A percentile compares a stretch with the other conserved stretches of the same genome.
Evolutionary conservation across 1,140 invertebrate species (phyloP).

Genomic region (Phymorhynchus buccinoides): DNA sequence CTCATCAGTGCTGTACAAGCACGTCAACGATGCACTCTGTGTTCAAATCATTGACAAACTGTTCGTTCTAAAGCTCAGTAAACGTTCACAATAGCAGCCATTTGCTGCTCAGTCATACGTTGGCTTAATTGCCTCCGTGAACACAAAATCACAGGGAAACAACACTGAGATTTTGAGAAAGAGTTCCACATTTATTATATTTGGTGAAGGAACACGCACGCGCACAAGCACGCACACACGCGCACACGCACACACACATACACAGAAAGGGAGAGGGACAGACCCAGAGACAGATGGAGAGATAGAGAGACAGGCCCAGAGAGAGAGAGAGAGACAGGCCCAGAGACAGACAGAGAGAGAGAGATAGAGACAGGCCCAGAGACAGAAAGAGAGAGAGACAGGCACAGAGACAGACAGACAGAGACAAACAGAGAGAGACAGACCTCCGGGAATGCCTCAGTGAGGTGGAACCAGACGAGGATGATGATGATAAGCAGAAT

Average conservation of each 20-base stretch:
- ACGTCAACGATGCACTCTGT: too few species aligned
- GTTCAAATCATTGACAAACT: too few species aligned
- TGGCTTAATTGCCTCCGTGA: too few species aligned
- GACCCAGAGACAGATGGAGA: not conserved
- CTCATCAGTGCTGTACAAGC: too few species aligned
- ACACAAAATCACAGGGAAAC: too few species aligned
- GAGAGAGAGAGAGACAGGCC: not conserved
- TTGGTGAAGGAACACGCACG: not conserved
- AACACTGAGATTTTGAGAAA: too few species aligned
- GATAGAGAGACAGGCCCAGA: not conserved
- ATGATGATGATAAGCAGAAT: not conserved
- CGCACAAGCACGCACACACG: not conserved
- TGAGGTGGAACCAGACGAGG: slow-evolving; percentile 16
- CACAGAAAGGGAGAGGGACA: not conserved
- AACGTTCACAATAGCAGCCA: too few species aligned
- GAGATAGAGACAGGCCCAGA: not conserved
- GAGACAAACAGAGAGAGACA: not conserved
- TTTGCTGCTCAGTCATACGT: too few species aligned
- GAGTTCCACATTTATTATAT: too few species aligned
- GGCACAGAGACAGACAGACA: not conserved
- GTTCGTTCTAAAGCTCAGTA: too few species aligned
- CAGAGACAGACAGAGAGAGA: not conserved
- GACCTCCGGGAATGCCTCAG: slow-evolving; percentile 4
- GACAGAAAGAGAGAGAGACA: not conserved
- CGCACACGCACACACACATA: not conserved